Base-by-base conservation (phyloP, 2,113 vertebrate genomes). In the Brachypodius melanocephalos region DNA sequence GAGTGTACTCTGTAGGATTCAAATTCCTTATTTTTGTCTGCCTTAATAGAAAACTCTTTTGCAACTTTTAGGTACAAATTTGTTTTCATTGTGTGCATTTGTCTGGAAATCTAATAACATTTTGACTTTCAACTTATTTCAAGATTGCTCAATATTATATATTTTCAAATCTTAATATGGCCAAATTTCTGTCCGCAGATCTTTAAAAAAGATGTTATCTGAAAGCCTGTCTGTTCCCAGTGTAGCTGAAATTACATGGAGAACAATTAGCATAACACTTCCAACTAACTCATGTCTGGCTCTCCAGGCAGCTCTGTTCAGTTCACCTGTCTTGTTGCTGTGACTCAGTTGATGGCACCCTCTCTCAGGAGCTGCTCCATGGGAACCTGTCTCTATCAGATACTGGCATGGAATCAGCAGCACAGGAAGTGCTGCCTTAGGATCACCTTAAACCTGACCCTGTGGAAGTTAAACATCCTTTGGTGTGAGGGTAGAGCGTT, bases 261-360 rank as follows among this genome's bases (percentile, higher is more conserved):
- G 71, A 86, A 59, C 69, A 63, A 74, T 73, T 68, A 95, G 82
- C 40, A 9, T 24, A 69, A 86, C 43, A 11, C 72, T 93, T 90
- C 32, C 1, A 4, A 20, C 72, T 94, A 74, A 90, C 77, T 85
- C 57, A 0, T n/a, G 78, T 75, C 66, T 83, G 73, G 31, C 67
- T 96, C 79, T 73, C 42, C 28, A 81, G 80, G 65, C 79, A 90
- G 84, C 85, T 93, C 86, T 91, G 78, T 69, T 91, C 92, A 89
- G 63, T 79, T n/a, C 16, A 14, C 72, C 93, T 36, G 1, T 97
- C 94, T 95, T 95, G 91, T 57, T 75, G 78, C 59, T 52, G 82
- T 93, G 94, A 91, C 95, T 97, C 95, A 88, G 85, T 69, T 38
- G 95, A 97, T 94, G 94, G 94, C 93, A 86, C 76, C 11, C 31